A percentile compares a stretch with the other conserved stretches of the same genome.
phyloP scores from a whole-genome alignment of 1,140 invertebrate genomes.

The Sinella curviseta region DNA sequence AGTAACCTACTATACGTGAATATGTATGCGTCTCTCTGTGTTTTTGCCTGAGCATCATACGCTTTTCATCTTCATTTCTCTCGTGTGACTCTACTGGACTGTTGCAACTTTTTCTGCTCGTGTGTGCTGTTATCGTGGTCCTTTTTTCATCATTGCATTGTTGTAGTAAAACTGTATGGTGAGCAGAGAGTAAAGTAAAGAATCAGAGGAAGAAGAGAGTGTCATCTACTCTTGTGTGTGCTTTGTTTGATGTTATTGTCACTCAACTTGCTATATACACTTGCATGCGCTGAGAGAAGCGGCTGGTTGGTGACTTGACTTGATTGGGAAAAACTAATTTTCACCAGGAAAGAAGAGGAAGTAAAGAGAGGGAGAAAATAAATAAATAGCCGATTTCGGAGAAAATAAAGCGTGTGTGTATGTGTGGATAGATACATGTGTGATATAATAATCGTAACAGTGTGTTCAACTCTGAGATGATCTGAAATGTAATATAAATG shows the following conservation, averaged over 20 bases:
- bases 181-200: background rate
- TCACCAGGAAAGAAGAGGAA: background rate
- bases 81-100: constrained; percentile 15
- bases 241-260: too few species aligned
- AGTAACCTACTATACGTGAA: background rate
- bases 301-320: background rate
- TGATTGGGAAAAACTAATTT: constrained; percentile 15
- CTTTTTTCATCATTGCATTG: too few species aligned
- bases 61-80: constrained; percentile 12
- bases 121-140: background rate
- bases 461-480: too few species aligned
- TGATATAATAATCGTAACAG: too few species aligned
- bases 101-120: background rate
- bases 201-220: background rate
- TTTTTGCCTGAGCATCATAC: background rate
- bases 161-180: background rate
- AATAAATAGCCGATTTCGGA: background rate
- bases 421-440: too few species aligned
- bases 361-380: background rate
- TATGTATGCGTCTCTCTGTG: background rate
- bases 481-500: too few species aligned
- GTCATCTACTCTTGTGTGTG: background rate
- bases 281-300: background rate
- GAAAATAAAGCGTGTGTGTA: background rate
- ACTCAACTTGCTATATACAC: background rate